These are phyloP conservation scores for Crenichthys baileyi DNA, from an alignment of 2,797 vertebrate species.

Conservation along the genomic window DNA sequence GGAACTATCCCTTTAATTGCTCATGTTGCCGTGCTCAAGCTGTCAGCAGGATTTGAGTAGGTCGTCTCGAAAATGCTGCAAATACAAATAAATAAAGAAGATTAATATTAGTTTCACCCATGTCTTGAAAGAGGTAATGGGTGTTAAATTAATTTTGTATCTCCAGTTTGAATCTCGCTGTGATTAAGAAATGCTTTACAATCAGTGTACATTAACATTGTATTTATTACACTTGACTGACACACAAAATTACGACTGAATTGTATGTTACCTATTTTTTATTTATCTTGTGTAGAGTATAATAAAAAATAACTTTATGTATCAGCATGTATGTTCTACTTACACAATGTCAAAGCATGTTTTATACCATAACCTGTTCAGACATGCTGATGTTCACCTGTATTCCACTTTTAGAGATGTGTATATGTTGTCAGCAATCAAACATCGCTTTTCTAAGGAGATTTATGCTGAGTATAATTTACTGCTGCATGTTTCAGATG, in stretches of 20 bases:
- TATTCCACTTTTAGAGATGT: conserved; percentile 19
- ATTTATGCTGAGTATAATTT: conserved; percentile 39
- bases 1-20: background rate
- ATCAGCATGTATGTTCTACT: conserved; percentile 44
- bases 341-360: conserved; percentile 52
- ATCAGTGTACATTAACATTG: conserved; percentile 43
- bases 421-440: conserved; percentile 13
- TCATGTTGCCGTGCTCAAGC: conserved; percentile 10
- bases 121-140: background rate
- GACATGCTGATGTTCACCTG: conserved; percentile 15
- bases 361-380: conserved; percentile 49
- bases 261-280: conserved; percentile 47
- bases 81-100: background rate
- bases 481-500: conserved; percentile 6
- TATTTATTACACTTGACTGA: conserved; percentile 32
- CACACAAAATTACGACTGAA: conserved; percentile 19
- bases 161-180: conserved; percentile 26
- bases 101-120: background rate
- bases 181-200: conserved; percentile 9
- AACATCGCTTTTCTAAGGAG: conserved; percentile 28
- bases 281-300: conserved; percentile 61
- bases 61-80: conserved; percentile 36
- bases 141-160: conserved; percentile 15
- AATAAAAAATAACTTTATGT: conserved; percentile 47
- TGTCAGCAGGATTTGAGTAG: conserved; percentile 34